Conservation (phyloP, 2,113 vertebrate genomes). For the Piaya cayana region DNA sequence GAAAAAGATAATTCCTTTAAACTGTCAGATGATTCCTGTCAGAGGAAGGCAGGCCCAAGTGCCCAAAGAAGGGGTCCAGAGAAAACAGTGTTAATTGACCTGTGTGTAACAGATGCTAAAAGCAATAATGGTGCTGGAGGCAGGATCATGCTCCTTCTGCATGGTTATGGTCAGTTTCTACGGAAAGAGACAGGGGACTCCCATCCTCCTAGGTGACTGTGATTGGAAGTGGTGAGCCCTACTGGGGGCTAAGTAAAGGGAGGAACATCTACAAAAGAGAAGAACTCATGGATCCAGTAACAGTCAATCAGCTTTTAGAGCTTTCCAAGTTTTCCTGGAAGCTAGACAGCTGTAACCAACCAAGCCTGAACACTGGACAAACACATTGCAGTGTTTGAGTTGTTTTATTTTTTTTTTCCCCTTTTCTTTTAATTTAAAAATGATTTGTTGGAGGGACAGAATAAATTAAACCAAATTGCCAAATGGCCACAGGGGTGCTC, state of each 20-base stretch:
- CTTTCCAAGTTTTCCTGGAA: slow-evolving; percentile 24
- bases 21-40: background rate
- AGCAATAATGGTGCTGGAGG: background rate
- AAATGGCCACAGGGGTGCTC: slow-evolving; percentile 39
- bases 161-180: background rate
- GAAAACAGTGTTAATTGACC: background rate
- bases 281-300: background rate
- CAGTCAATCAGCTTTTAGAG: background rate
- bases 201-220: background rate
- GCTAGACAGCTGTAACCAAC: background rate
- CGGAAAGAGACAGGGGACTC: background rate
- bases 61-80: background rate
- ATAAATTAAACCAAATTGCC: slow-evolving; percentile 61
- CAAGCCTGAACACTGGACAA: background rate
- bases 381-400: slow-evolving; percentile 1
- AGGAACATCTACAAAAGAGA: background rate
- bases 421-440: slow-evolving; percentile 55
- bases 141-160: too few relatives aligned
- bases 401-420: background rate
- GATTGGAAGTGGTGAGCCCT: background rate
- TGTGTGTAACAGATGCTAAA: background rate
- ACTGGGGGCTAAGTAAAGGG: background rate
- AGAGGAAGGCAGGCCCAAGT: background rate
- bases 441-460: slow-evolving; percentile 52
- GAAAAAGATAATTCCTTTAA: background rate